Evolutionary conservation across 1,140 invertebrate species (phyloP).

Genomic region (silkworm (Bombyx mori)): ASM3026992v2 NC_085114.1:12595501-12596000

Average conservation of each 20-base stretch:
- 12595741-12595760: conserved; percentile 98
- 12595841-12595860: too few relatives aligned
- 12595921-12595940: not conserved
- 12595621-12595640: not conserved
- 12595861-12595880: too few relatives aligned
- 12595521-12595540: too few relatives aligned
- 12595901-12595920: not conserved
- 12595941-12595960: not conserved
- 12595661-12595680: conserved; percentile 98
- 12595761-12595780: conserved; percentile 99
- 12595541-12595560: too few relatives aligned
- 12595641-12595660: conserved; percentile 95
- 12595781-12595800: conserved; percentile 88
- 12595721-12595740: conserved; percentile 96
- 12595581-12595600: too few relatives aligned
- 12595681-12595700: conserved; percentile 99
- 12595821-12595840: too few relatives aligned
- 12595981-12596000: conserved; percentile 99
- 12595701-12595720: conserved; percentile 99
- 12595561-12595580: too few relatives aligned
- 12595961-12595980: conserved; percentile 82
- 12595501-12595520: too few relatives aligned
- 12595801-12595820: too few relatives aligned
- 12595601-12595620: too few relatives aligned
- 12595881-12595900: not conserved